These are phyloP conservation scores for Noturus placidus DNA, from an alignment of 2,113 vertebrate genomes.

Conservation along the genomic window DNA sequence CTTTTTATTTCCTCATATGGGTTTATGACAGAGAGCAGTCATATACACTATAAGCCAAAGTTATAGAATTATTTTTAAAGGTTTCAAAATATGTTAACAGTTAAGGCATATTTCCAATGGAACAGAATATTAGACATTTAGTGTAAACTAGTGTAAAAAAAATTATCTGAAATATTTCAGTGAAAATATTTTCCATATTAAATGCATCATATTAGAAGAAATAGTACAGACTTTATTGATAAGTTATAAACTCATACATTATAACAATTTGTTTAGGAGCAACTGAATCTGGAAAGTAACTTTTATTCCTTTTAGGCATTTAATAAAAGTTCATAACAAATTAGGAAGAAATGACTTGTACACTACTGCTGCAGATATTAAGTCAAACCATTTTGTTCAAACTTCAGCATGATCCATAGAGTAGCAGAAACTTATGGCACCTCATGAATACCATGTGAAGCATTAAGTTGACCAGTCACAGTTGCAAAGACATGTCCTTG, in stretches of 20 bases:
- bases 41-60: not conserved
- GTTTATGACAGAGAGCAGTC: not conserved
- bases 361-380: too few relatives aligned
- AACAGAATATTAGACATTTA: not conserved
- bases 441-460: not conserved
- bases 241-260: not conserved
- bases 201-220: not conserved
- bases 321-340: not conserved
- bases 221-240: not conserved
- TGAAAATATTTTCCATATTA: not conserved
- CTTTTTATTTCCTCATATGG: not conserved
- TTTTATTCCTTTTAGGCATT: too few relatives aligned
- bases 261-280: not conserved
- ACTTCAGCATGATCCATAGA: not conserved
- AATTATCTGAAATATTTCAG: not conserved
- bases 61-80: not conserved
- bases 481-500: not conserved
- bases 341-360: not conserved
- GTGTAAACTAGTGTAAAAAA: not conserved
- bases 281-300: not conserved
- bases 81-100: not conserved
- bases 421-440: not conserved
- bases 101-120: constrained; percentile 8
- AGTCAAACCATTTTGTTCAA: not conserved
- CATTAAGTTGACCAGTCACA: not conserved